phyloP scores from a whole-genome alignment of 2,888 invertebrate species.

The Steromphala cineraria region DNA sequence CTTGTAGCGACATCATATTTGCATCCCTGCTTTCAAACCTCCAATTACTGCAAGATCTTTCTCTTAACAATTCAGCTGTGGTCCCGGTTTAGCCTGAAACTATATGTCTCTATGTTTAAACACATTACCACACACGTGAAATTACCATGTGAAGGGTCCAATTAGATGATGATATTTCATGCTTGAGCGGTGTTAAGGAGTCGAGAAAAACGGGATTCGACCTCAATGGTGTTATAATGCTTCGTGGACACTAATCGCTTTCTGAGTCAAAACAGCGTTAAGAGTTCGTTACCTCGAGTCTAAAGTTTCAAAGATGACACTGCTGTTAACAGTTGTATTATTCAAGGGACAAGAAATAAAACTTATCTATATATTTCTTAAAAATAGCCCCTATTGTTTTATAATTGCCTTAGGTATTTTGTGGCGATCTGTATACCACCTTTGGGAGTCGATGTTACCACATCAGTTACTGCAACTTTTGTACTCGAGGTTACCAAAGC shows the following conservation, averaged over 20 bases:
- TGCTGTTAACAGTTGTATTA: no score
- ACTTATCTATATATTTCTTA: no score
- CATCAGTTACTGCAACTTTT: no score
- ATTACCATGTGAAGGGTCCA: constrained; percentile 6
- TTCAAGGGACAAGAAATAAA: no score
- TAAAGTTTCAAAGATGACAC: no score
- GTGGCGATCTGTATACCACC: no score
- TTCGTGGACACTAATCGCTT: not conserved
- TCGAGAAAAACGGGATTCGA: not conserved
- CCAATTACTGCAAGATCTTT: not conserved
- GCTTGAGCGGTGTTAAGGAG: constrained; percentile 10
- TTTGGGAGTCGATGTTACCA: no score
- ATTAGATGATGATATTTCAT: constrained; percentile 12
- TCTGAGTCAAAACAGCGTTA: not conserved
- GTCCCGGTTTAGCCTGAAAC: not conserved
- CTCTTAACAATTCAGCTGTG: not conserved
- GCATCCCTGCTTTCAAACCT: not conserved
- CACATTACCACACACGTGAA: constrained; percentile 5
- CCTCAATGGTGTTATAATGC: not conserved
- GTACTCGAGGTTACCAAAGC: no score
- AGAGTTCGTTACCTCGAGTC: not conserved
- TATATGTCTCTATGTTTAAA: not conserved
- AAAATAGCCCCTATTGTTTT: no score
- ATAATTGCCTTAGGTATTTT: no score
- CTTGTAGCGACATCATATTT: not conserved